Evolutionary conservation across 2,797 vertebrate genomes (phyloP).

Genomic region (Xenops minutus): DNA sequence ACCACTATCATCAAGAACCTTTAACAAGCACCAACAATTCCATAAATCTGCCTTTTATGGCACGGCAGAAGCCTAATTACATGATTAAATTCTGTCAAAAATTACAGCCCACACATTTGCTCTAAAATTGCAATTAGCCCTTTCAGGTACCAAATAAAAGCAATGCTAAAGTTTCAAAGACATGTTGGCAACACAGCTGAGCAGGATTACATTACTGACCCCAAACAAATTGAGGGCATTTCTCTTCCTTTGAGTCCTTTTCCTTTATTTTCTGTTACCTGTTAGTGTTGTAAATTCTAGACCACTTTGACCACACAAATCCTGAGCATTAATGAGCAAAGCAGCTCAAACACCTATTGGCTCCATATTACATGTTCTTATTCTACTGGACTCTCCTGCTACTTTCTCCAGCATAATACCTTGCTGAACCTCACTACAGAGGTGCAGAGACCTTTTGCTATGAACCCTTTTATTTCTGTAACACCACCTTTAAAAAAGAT

Average conservation of each 20-base stretch:
- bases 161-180: background rate
- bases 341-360: background rate
- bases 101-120: slow-evolving; percentile 1
- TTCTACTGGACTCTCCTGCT: background rate
- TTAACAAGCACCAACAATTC: background rate
- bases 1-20: background rate
- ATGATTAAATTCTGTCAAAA: slow-evolving; percentile 33
- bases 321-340: background rate
- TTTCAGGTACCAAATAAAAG: slow-evolving; percentile 7
- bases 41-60: background rate
- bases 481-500: background rate
- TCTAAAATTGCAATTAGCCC: background rate
- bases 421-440: background rate
- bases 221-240: background rate
- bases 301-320: background rate
- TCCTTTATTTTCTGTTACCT: background rate
- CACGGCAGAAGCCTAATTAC: slow-evolving; percentile 10
- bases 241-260: background rate
- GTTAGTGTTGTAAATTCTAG: background rate
- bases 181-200: background rate
- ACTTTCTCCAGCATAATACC: background rate
- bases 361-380: background rate
- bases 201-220: background rate
- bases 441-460: background rate
- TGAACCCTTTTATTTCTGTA: background rate